Base-by-base conservation (phyloP, 2,888 invertebrate genomes). In the Drosophila picticornis region DNA sequence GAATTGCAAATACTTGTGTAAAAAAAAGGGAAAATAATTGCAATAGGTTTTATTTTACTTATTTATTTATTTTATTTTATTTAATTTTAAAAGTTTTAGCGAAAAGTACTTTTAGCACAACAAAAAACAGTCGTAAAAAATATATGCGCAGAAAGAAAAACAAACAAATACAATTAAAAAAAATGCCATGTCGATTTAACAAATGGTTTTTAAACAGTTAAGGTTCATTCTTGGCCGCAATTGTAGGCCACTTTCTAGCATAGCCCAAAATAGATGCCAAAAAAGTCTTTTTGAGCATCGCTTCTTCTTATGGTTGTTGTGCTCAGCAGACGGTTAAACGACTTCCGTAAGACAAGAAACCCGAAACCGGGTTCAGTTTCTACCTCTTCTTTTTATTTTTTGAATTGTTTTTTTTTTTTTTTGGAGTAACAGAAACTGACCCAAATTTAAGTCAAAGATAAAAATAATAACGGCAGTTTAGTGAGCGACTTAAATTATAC, bases 271-370 rank as follows among this genome's bases (percentile, higher is more conserved):
- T 74, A 67, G 71, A 85, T 70, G 16, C 68, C 60, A 60, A 66
- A 63, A 46, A 65, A 59, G 73, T 48, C 63, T 76, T 81, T 72
- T 81, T 75, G 52, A 62, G 53, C 61, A 73, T 70, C 75, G 69
- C 59, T 40, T 59, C 19, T 50, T 29, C 60, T 72, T 77, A 72
- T 71, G 31, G 55, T 62, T 72, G 64, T 19, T 70, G 63, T 78
- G 76, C 66, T 83, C 74, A 81, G 72, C 75, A 89, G 89, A 87
- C 85, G 71, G 77, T 87, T 83, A 87, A 87, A 89, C 81, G 81
- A 87, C 85, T 84, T 87, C 89, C 86, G 89, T 56, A 64, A 22
- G 22, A 43, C 34, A 68, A 68, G 19, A 38, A 48, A 67, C 56
- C 56, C 40, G 67, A 67, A 57, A 65, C 76, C 69, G 52, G 52